Base-by-base conservation (phyloP, 1,140 invertebrate species). In the Drosophila subobscura region DNA sequence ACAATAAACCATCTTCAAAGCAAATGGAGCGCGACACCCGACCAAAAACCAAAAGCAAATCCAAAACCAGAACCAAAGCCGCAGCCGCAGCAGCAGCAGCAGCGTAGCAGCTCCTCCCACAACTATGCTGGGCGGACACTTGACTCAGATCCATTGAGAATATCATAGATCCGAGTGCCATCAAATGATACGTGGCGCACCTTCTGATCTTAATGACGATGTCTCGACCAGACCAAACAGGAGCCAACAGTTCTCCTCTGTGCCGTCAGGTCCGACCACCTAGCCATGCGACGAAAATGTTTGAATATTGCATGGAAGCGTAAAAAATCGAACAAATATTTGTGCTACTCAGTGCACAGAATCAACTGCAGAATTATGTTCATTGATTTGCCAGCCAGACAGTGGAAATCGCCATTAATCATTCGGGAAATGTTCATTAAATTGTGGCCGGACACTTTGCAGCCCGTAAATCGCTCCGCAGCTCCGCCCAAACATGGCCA, bases 1-100 rank as follows among this genome's bases (percentile, higher is more conserved):
- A 84, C 72, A 83, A 83, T 77, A 80, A 90, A 86, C 75, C 80
- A 84, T 90, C 85, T 89, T 89, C 80, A 84, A 84, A 78, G 58
- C 74, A 89, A 90, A 90, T 90, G 76, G 76, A 85, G 80, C 89
- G 75, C 49, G 33, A 53, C 70, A 90, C 33, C 58, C 68, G 76
- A 85, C 46, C 61, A 64, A 65, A 65, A 59, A 71, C 66, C 64
- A 56, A 59, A 71, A 74, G 59, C 70, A 79, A 76, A 64, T 45
- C 50, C 61, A 64, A 65, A 61, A 63, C 72, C 58, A 52, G 57
- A 74, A 73, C 66, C 40, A 52, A 33, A 61, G 57, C 16, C 16
- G 16, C 16, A 20, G 16, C 16, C 16, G 16, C 16, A 20, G 16
- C 16, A 0, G 16, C 52, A 73, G 57, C n/a, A 41, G 40, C 29